Evolutionary conservation across 2,797 vertebrate species (phyloP).

Genomic region (Borostomias antarcticus): DNA sequence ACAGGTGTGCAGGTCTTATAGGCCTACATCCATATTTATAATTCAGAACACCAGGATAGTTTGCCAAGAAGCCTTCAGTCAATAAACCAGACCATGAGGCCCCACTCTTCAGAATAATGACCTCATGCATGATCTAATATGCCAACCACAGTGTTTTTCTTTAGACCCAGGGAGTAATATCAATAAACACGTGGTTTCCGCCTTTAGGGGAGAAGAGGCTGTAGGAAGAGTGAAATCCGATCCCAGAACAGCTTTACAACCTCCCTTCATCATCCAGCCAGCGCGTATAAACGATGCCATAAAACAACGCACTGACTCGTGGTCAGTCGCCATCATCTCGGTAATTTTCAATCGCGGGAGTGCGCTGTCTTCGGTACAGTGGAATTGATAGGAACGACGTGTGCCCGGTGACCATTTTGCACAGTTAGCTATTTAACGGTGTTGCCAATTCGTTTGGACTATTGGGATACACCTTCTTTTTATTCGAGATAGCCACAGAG

Average conservation of each 20-base stretch:
- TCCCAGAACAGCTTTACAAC: conserved; percentile 24
- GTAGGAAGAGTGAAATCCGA: conserved; percentile 18
- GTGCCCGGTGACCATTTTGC: conserved; percentile 12
- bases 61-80: too few relatives aligned
- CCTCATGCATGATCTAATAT: background rate
- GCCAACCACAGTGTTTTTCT: conserved; percentile 4
- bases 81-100: background rate
- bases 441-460: conserved; percentile 11
- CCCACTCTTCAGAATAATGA: background rate
- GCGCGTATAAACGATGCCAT: background rate
- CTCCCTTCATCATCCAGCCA: background rate
- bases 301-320: background rate
- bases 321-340: conserved; percentile 1
- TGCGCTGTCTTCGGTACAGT: conserved; percentile 9
- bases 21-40: too few relatives aligned
- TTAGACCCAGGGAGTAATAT: background rate
- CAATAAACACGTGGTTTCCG: conserved; percentile 25
- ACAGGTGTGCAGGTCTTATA: too few relatives aligned
- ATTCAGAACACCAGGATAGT: too few relatives aligned
- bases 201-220: background rate
- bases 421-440: conserved; percentile 2
- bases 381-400: conserved; percentile 3
- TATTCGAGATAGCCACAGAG: conserved; percentile 35
- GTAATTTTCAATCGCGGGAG: conserved; percentile 10
- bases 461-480: background rate